Conservation (phyloP, 2,888 invertebrate species). For the Augochlorella aurata region DNA sequence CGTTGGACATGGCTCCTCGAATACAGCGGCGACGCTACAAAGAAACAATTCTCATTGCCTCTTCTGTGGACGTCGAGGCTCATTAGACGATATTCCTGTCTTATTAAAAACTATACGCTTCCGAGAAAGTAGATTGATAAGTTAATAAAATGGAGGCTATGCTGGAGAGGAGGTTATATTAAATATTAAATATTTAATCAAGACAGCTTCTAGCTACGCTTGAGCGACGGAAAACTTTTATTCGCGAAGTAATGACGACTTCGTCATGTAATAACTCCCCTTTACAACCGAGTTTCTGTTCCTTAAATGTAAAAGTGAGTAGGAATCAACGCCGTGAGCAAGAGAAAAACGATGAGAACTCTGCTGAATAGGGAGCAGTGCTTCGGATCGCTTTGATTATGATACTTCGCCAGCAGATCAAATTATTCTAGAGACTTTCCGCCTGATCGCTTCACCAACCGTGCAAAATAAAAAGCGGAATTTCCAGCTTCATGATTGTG, state of each 20-base stretch:
- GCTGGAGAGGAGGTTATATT: background rate
- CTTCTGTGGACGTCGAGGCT: background rate
- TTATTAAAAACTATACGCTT: constrained; percentile 1
- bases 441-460: background rate
- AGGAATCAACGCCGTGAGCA: background rate
- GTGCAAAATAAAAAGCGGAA: background rate
- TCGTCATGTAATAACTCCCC: background rate
- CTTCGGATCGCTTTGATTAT: background rate
- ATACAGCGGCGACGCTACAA: background rate
- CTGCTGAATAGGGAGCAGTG: background rate
- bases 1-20: background rate
- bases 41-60: background rate
- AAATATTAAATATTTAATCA: constrained; percentile 16
- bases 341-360: background rate
- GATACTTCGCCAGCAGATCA: background rate
- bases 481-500: background rate
- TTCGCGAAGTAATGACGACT: background rate
- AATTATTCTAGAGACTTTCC: background rate
- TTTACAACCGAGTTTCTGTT: constrained; percentile 3
- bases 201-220: background rate
- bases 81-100: background rate
- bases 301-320: background rate
- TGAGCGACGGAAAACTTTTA: background rate
- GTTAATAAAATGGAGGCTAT: background rate
- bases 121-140: background rate